These are phyloP conservation scores for Centropus unirufus DNA, from an alignment of 2,113 vertebrate genomes.

Conservation along the genomic window DNA sequence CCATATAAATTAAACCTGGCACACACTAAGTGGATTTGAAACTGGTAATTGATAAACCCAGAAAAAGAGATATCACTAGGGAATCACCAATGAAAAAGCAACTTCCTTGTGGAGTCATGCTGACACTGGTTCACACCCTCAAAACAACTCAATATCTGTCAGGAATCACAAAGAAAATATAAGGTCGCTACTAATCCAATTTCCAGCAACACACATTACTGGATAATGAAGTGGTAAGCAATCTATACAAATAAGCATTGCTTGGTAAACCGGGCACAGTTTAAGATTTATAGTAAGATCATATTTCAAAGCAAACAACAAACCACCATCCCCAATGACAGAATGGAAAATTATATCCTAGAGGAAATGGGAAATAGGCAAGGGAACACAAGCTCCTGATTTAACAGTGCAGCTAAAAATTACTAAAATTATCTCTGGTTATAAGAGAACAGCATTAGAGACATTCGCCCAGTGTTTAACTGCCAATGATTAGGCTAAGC, in stretches of 20 bases:
- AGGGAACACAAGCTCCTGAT: neutral
- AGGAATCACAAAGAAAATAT: constrained; percentile 33
- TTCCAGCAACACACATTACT: constrained; percentile 30
- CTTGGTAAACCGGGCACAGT: neutral
- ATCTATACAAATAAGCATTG: constrained; percentile 28
- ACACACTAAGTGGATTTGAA: constrained; percentile 45
- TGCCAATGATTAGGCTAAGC: neutral
- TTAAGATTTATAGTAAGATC: neutral
- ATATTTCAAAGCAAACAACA: constrained; percentile 19
- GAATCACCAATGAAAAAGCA: neutral
- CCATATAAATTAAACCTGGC: constrained; percentile 38
- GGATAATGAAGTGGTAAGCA: constrained; percentile 59
- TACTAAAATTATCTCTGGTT: neutral
- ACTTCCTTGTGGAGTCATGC: constrained; percentile 1
- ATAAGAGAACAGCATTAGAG: neutral
- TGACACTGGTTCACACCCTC: constrained; percentile 15
- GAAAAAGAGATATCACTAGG: constrained; percentile 13
- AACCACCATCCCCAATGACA: neutral
- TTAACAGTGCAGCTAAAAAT: neutral
- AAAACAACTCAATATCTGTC: constrained; percentile 58
- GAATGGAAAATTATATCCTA: neutral
- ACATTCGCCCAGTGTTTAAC: neutral
- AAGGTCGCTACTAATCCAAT: constrained; percentile 51
- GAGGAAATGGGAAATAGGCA: neutral
- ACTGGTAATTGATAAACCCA: constrained; percentile 37